Evolutionary conservation across 2,113 vertebrate genomes (phyloP), one percentile per base, ranked within the genome.

Genomic region (Rhinoptilus africanus): DNA sequence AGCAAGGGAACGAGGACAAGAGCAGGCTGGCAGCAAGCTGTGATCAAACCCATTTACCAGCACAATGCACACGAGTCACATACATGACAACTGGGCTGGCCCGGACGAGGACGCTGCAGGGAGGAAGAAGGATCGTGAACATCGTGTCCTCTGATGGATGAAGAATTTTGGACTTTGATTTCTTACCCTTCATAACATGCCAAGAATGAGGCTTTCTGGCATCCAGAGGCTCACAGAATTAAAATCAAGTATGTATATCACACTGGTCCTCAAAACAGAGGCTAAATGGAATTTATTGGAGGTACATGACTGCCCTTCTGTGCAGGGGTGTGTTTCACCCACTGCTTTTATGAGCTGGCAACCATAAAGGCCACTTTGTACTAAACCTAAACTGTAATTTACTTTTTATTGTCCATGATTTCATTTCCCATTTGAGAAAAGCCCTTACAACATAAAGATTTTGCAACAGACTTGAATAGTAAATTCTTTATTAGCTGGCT

Each of bases 101-200:
- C 77, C 0, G 0, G 34, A 5, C 0, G 0, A 76, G 66, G 51
- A n/a, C 3, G 1, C 37, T 35, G 48, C n/a, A 2, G 2, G 69
- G 69, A 89, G 22, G 41, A 85, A 59, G 14, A 15, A 11, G 10
- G 73, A 56, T 86, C 0, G 0, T 12, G 41, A 84, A 62, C 66
- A 64, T 45, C 0, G 0, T 66, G 75, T 93, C 47, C 92, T 53
- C 66, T 74, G 32, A 35, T 6, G 20, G 17, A 43, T 32, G 37
- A 69, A 69, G 19, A 88, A 24, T 32, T 50, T 89, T 71, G 56
- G 39, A 34, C 53, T 89, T 92, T 48, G 64, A 74, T 59, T 85
- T 63, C 23, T 81, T 75, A 94, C 54, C 63, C 83, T 74, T 92
- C 41, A n/a, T 63, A 72, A 10, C 22, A 18, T n/a, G 30, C 18